These are phyloP conservation scores for Leptopilina drosophilae DNA, from an alignment of 2,888 invertebrate genomes.

Conservation along the genomic window DNA sequence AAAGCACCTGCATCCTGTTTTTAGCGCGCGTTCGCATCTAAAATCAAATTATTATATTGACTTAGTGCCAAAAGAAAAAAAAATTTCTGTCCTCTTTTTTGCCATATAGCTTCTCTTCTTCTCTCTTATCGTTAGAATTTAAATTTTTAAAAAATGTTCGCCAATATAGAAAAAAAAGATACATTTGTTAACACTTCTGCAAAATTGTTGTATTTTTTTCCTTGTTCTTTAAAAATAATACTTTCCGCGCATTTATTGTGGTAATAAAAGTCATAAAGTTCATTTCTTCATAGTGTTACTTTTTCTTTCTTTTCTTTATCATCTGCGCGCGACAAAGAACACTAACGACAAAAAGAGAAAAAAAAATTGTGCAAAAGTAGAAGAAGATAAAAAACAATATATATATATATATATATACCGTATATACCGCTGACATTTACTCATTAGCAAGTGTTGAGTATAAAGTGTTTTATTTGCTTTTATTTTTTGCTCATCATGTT, in stretches of 20 bases:
- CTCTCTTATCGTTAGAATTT: too few relatives aligned
- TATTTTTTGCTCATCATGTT: constrained; percentile 2
- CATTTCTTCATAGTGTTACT: constrained; percentile 5
- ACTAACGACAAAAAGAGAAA: background rate
- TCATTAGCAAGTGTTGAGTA: constrained; percentile 51
- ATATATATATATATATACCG: too few relatives aligned
- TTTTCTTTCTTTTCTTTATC: background rate
- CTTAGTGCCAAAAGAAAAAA: too few relatives aligned
- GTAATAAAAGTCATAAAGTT: constrained; percentile 56
- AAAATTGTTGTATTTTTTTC: background rate
- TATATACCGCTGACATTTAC: constrained; percentile 51
- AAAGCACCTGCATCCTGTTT: too few relatives aligned
- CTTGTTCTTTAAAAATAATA: constrained; percentile 42
- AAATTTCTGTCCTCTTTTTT: too few relatives aligned
- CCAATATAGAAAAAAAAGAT: too few relatives aligned
- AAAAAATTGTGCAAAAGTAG: too few relatives aligned
- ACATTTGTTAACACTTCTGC: constrained; percentile 10
- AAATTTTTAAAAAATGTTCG: too few relatives aligned
- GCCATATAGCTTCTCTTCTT: too few relatives aligned
- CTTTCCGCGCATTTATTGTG: constrained; percentile 54
- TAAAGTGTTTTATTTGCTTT: background rate
- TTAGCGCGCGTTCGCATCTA: too few relatives aligned
- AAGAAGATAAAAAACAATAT: constrained; percentile 40
- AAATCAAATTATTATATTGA: too few relatives aligned
- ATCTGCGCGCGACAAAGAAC: background rate